Conservation (phyloP, 2,888 invertebrate species). For the Esperia sulphurella region DNA sequence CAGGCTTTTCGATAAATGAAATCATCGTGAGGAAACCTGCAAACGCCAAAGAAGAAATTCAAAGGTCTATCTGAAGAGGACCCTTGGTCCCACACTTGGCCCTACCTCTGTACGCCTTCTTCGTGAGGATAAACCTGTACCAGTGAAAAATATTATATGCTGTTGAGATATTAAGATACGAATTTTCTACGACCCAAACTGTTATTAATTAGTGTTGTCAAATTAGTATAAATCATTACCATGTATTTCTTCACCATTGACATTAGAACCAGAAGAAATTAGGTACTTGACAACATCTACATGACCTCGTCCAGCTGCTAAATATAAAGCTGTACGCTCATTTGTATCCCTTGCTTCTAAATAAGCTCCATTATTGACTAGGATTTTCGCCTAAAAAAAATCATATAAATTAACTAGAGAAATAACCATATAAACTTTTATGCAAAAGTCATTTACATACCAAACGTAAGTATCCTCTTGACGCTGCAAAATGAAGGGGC, state of each 20-base stretch:
- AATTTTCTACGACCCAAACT: too few relatives aligned
- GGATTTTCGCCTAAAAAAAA: conserved; percentile 65
- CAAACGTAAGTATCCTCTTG: conserved; percentile 74
- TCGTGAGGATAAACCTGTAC: too few relatives aligned
- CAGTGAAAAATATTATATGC: too few relatives aligned
- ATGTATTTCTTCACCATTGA: conserved; percentile 84
- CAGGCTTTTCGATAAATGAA: too few relatives aligned
- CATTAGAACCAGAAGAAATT: conserved; percentile 79
- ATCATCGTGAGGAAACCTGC: too few relatives aligned
- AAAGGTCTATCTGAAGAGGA: too few relatives aligned
- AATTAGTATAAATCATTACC: conserved; percentile 57
- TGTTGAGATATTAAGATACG: too few relatives aligned
- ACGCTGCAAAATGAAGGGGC: conserved; percentile 81
- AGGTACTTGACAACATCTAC: conserved; percentile 73
- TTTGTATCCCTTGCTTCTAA: conserved; percentile 80
- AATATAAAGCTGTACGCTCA: conserved; percentile 77
- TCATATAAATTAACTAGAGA: background rate
- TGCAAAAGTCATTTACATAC: conserved; percentile 36
- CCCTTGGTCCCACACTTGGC: too few relatives aligned
- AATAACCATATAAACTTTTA: too few relatives aligned
- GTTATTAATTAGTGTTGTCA: too few relatives aligned
- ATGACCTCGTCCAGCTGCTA: conserved; percentile 59
- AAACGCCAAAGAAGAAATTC: too few relatives aligned
- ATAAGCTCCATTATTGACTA: conserved; percentile 75
- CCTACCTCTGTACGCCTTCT: too few relatives aligned